Base-by-base conservation (phyloP, 2,113 vertebrate species). In the Poeciliopsis retropinna region DNA sequence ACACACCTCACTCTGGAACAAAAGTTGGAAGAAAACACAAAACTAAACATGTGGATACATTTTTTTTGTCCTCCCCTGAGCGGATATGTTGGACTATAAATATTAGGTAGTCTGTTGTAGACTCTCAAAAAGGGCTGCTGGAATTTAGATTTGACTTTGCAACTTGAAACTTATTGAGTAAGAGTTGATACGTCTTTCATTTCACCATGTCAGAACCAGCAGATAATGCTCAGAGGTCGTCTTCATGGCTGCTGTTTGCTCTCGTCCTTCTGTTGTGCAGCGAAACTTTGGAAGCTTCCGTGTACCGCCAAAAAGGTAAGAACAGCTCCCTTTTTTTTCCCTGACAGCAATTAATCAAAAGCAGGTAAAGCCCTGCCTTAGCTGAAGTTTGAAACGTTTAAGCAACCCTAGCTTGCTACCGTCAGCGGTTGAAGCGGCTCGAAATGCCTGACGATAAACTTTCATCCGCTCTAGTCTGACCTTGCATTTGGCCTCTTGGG, bases 251-350 rank as follows among this genome's bases (percentile, higher is more conserved):
- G 47, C 25, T 72, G 28, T 79, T 83, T n/a, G 67, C 47, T 25
- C 28, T 72, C 34, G 28, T 84, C 25, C 70, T 91, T 41, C 78
- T 90, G 31, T 34, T 89, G 39, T 81, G 54, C 72, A 27, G 32
- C 0, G 41, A 73, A 75, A 67, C 64, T 71, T 84, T 88, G 15
- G 88, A 90, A 60, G 91, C 88, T n/a, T 88, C 91, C 2, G 1
- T 90, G 0, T 92, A 89, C 77, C 88, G 86, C 51, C 75, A 75
- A 60, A 87, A 78, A 92, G 90, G 90, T 92, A 83, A 82, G 85
- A 54, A 39, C 27, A 37, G 1, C 41, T 70, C n/a, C 28, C 7
- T 37, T 44, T 32, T 76, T 32, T 13, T n/a, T n/a, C n/a, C 31
- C 54, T 22, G 28, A 17, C 8, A 29, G n/a, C 37, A 57, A 71